These are phyloP conservation scores for Pteropus alecto DNA, from an alignment of 2,113 vertebrate genomes.

Conservation along the genomic window DNA sequence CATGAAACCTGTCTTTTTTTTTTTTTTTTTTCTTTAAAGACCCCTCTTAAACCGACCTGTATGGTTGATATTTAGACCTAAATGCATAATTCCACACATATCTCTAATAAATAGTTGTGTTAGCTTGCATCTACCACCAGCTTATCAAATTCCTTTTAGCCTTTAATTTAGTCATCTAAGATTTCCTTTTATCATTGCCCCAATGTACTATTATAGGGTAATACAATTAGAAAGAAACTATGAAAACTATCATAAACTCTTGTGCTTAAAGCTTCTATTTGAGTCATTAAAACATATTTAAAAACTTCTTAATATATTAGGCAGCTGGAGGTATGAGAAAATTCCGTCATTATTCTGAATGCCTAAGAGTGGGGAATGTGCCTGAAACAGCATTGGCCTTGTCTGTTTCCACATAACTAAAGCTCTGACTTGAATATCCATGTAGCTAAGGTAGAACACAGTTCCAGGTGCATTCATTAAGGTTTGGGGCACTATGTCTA, in stretches of 20 bases:
- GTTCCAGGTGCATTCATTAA: neutral
- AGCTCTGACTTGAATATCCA: neutral
- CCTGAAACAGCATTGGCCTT: neutral
- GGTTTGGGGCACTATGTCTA: neutral
- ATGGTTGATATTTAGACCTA: neutral
- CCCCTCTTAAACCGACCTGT: neutral
- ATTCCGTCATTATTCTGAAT: neutral
- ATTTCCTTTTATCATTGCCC: neutral
- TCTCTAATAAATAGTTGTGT: neutral
- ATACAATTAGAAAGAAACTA: neutral
- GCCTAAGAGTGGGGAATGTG: neutral
- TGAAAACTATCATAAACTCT: neutral
- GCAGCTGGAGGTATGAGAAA: neutral
- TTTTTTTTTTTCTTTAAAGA: neutral
- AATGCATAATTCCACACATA: neutral
- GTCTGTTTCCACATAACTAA: neutral
- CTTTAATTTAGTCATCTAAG: neutral
- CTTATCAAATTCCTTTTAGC: neutral
- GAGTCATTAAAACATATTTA: neutral
- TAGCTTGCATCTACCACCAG: neutral
- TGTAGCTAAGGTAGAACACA: neutral
- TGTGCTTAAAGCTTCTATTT: neutral
- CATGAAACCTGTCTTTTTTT: neutral
- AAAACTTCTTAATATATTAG: neutral
- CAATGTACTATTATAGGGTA: neutral